Conservation (phyloP, 2,888 invertebrate species). For the Zaprionus lineosus region DNA sequence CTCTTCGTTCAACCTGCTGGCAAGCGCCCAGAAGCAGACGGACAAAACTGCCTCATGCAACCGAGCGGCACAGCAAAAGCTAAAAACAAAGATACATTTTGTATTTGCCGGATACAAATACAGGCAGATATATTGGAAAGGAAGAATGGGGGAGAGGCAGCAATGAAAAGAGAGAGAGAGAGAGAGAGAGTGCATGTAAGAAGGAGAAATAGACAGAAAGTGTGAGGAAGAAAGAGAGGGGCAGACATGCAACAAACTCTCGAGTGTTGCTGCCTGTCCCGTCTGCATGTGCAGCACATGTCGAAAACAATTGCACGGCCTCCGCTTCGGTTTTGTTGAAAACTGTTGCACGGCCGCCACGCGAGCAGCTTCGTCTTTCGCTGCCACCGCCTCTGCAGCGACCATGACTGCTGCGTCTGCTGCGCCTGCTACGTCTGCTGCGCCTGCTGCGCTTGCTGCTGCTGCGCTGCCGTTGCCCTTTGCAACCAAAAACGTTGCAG, state of each 20-base stretch:
- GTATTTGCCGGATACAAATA: conserved; percentile 12
- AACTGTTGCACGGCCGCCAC: conserved; percentile 78
- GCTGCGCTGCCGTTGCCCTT: conserved; percentile 37
- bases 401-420: too few species aligned
- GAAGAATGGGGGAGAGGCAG: neutral
- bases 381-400: conserved; percentile 13
- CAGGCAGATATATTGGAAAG: neutral
- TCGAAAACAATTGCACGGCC: conserved; percentile 65
- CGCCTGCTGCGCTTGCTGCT: conserved; percentile 21
- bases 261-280: conserved; percentile 23
- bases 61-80: neutral
- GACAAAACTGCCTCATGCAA: conserved; percentile 8
- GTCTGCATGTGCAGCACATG: conserved; percentile 67
- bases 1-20: conserved; percentile 46
- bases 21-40: conserved; percentile 29
- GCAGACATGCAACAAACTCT: conserved; percentile 38
- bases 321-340: conserved; percentile 67
- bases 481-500: conserved; percentile 62
- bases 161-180: neutral
- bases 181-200: neutral
- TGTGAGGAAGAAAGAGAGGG: neutral
- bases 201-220: too few species aligned
- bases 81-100: conserved; percentile 18
- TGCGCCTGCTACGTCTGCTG: conserved; percentile 9
- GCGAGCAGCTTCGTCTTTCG: conserved; percentile 49